Base-by-base conservation (phyloP, 2,797 vertebrate species). In the Microhierax caerulescens region DNA sequence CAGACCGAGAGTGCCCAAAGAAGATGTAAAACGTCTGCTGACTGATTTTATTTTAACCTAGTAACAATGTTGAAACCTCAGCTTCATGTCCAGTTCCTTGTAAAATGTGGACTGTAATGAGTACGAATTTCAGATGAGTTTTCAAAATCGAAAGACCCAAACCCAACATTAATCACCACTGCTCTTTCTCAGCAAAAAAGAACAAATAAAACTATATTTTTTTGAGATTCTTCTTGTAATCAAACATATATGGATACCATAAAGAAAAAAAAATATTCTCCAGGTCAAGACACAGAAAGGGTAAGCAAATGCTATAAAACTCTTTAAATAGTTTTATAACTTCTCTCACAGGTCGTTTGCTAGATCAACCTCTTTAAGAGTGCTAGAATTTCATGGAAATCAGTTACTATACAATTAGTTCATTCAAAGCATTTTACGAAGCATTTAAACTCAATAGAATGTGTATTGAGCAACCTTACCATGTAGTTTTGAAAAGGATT, bases 371-470 rank as follows among this genome's bases (percentile, higher is more conserved):
- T 53, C 57, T 57, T 75, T 12, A 54, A 75, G n/a, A 75, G 9
- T 5, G 36, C 28, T 48, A 67, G 36, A 37, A 64, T 81, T 91
- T 75, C 41, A 92, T 13, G n/a, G 63, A 79, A 86, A 93, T 93
- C 30, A 7, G 37, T 90, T 89, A 64, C 23, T 41, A 39, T 34
- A 45, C 45, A 78, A 88, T 90, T 93, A 45, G 30, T 56, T 88
- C 32, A 47, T n/a, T 77, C 50, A 60, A 7, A 95, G 60, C 41
- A 72, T 93, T 90, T 92, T 57, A 75, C 18, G 10, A 95, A 89
- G 41, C 32, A 67, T 82, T 89, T 88, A 81, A 82, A 67, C n/a
- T n/a, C n/a, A n/a, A n/a, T n/a, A 67, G 43, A 79, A 85, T 69
- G 20, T 59, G 59, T 94, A 36, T 74, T 80, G 12, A 53, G 25